Base-by-base conservation (phyloP, 2,797 vertebrate species). In the Argyrosomus regius region DNA sequence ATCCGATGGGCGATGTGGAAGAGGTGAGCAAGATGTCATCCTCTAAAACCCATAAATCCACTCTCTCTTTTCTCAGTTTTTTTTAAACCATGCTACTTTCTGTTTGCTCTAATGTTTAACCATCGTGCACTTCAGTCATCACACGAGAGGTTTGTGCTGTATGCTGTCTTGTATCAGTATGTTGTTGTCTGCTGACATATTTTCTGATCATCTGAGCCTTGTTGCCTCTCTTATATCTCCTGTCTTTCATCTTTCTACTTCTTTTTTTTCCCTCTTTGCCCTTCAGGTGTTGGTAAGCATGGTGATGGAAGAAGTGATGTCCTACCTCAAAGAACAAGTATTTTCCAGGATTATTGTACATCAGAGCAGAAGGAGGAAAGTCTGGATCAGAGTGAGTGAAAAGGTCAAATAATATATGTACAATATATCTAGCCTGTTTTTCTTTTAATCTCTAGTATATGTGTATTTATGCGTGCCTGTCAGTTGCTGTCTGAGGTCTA, bases 311-410 rank as follows among this genome's bases (percentile, higher is more conserved):
- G 75, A 73, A 66, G 3, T 77, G 28, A 52, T 77, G 45, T 26
- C 58, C 2, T 74, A 70, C 72, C 57, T 87, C 16, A 76, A 54
- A 13, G 26, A 63, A 3, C 31, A 75, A 57, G 43, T 75, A 52
- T 72, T 84, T 72, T 22, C 50, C 18, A 67, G 58, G 48, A 81
- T 83, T 41, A 58, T 20, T 60, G 18, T 11, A n/a, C 24, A n/a
- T 49, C 43, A 57, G n/a, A 72, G 39, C 17, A 35, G 43, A 18
- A 85, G 5, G 48, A 75, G 35, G 58, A 67, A 62, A 53, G 62
- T 24, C 26, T 81, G 84, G 82, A 68, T 87, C 60, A 81, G 56
- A 74, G 78, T 75, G 22, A 66, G 72, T 31, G 14, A 54, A 69
- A 73, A n/a, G 11, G 17, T 60, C 13, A 18, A 57, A 56, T 61